Evolutionary conservation across 2,797 vertebrate species (phyloP).

Genomic region (Smutsia temminckii): DNA sequence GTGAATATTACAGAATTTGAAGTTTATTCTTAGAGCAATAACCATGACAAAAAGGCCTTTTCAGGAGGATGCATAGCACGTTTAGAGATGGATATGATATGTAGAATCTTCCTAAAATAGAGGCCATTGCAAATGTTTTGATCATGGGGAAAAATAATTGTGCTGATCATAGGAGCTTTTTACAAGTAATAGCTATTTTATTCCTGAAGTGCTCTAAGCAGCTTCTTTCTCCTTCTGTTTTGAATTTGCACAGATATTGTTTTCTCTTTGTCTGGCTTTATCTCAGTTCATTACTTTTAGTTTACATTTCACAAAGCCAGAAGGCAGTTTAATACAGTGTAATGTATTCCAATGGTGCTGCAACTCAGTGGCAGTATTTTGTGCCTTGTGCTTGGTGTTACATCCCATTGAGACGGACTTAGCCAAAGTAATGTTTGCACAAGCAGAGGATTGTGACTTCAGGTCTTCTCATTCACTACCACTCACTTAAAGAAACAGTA

Average conservation of each 20-base stretch:
- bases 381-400: neutral
- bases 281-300: conserved; percentile 28
- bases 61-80: neutral
- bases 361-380: neutral
- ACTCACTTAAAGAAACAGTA: neutral
- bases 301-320: conserved; percentile 52
- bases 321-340: neutral
- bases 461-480: neutral
- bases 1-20: neutral
- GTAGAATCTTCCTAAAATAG: neutral
- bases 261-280: conserved; percentile 18
- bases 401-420: neutral
- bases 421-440: neutral
- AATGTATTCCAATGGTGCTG: neutral
- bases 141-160: neutral
- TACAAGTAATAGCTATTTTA: neutral
- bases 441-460: neutral
- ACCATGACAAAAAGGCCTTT: neutral
- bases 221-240: conserved; percentile 5
- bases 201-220: neutral
- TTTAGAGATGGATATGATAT: neutral
- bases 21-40: neutral
- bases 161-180: conserved; percentile 10
- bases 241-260: neutral
- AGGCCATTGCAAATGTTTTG: neutral